phyloP scores from a whole-genome alignment of 2,888 invertebrate genomes.

The Leptodirus hochenwartii region DNA sequence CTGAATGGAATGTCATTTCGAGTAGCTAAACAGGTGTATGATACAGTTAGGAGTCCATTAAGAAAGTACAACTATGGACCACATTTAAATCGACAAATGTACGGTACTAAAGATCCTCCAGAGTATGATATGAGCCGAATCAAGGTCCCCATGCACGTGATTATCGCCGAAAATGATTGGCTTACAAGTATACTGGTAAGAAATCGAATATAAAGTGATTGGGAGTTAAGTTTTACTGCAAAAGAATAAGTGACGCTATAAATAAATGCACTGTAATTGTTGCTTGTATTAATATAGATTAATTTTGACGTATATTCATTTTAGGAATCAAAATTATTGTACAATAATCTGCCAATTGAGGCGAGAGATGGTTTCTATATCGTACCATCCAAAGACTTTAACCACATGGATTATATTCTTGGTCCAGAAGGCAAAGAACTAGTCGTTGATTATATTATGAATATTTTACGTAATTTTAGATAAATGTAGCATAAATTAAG shows the following conservation, averaged over 20 bases:
- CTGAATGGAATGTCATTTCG: conserved; percentile 24
- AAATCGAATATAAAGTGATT: conserved; percentile 10
- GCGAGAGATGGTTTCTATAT: conserved; percentile 21
- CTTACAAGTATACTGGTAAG: conserved; percentile 36
- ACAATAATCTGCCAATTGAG: conserved; percentile 19
- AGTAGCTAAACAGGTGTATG: conserved; percentile 22
- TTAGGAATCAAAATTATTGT: conserved; percentile 13
- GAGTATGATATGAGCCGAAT: conserved; percentile 39
- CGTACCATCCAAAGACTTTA: conserved; percentile 21
- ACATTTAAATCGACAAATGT: conserved; percentile 29
- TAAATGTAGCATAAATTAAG: too few relatives aligned
- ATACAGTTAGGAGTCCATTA: conserved; percentile 26
- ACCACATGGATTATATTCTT: conserved; percentile 25
- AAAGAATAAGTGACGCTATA: too few relatives aligned
- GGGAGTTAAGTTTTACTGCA: too few relatives aligned
- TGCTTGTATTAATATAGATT: too few relatives aligned
- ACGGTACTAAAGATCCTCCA: conserved; percentile 34
- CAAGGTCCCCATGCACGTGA: conserved; percentile 36
- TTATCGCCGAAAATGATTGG: conserved; percentile 44
- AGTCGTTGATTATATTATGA: conserved; percentile 9
- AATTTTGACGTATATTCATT: conserved; percentile 2
- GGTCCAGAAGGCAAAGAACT: conserved; percentile 20
- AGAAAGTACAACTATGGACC: conserved; percentile 37
- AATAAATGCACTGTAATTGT: too few relatives aligned
- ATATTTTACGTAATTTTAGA: conserved; percentile 8